A percentile compares a stretch with the other conserved stretches of the same genome.
These are phyloP conservation scores for Macrobrachium nipponense DNA, from an alignment of 1,140 invertebrate genomes.

Conservation along the genomic window DNA sequence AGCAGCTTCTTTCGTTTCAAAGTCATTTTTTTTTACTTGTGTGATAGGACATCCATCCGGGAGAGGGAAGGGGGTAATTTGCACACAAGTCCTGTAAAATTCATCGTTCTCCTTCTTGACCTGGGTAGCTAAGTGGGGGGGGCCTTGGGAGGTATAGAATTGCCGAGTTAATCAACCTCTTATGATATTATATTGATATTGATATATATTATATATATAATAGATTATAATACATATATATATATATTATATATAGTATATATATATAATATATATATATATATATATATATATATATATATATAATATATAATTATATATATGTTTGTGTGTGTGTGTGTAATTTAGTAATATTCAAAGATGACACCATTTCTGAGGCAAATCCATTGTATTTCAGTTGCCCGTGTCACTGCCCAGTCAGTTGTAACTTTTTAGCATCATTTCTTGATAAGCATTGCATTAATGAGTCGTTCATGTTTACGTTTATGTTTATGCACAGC, in stretches of 20 bases:
- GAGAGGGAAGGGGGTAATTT: no score
- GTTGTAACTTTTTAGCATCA: no score
- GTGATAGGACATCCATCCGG: no score
- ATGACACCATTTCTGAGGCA: background rate
- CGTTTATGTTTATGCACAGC: no score
- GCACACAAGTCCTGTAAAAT: background rate
- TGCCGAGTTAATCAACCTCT: no score
- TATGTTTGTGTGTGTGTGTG: no score
- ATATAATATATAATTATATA: slow-evolving; percentile 34
- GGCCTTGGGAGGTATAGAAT: no score
- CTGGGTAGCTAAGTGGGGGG: no score
- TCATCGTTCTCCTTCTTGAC: background rate
- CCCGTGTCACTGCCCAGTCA: no score
- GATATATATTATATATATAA: slow-evolving; percentile 42
- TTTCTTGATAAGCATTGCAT: no score
- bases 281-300: slow-evolving; percentile 41
- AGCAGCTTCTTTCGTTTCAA: background rate
- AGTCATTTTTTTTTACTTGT: background rate
- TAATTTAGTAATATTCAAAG: slow-evolving; percentile 9
- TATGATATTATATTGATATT: no score
- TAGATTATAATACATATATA: slow-evolving; percentile 40
- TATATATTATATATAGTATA: slow-evolving; percentile 37
- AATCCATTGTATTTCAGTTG: background rate
- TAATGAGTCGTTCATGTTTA: no score
- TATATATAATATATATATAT: slow-evolving; percentile 36